Evolutionary conservation across 2,888 invertebrate genomes (phyloP).

Genomic region (Parasteatoda lunata): DNA sequence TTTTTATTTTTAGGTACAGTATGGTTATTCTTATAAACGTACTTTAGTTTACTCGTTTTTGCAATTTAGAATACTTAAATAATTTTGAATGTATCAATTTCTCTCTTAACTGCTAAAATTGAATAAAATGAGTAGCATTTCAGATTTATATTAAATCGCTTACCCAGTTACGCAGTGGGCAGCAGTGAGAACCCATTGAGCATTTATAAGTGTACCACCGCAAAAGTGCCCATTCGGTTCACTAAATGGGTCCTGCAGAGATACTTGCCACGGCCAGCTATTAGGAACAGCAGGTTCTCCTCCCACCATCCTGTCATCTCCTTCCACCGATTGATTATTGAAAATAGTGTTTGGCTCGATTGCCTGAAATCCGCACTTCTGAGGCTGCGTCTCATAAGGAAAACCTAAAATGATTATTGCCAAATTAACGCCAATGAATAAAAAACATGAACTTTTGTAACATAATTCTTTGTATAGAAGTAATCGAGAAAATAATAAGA

Average conservation of each 20-base stretch:
- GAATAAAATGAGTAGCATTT: too few relatives aligned
- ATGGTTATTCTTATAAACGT: too few relatives aligned
- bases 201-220: constrained; percentile 54
- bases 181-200: constrained; percentile 49
- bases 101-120: too few relatives aligned
- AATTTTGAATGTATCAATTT: too few relatives aligned
- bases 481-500: too few relatives aligned
- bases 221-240: constrained; percentile 61
- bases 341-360: constrained; percentile 31
- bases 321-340: neutral
- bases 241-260: constrained; percentile 16
- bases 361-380: constrained; percentile 27
- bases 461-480: too few relatives aligned
- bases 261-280: constrained; percentile 66
- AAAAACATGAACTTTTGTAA: too few relatives aligned
- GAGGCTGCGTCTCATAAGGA: neutral
- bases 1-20: too few relatives aligned
- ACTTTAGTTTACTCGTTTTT: too few relatives aligned
- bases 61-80: too few relatives aligned
- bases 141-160: neutral
- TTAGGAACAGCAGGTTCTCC: constrained; percentile 36
- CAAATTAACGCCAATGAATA: too few relatives aligned
- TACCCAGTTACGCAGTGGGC: constrained; percentile 43
- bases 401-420: neutral
- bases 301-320: constrained; percentile 41